phyloP scores from a whole-genome alignment of 2,888 invertebrate species.

The Lagria hirta region DNA sequence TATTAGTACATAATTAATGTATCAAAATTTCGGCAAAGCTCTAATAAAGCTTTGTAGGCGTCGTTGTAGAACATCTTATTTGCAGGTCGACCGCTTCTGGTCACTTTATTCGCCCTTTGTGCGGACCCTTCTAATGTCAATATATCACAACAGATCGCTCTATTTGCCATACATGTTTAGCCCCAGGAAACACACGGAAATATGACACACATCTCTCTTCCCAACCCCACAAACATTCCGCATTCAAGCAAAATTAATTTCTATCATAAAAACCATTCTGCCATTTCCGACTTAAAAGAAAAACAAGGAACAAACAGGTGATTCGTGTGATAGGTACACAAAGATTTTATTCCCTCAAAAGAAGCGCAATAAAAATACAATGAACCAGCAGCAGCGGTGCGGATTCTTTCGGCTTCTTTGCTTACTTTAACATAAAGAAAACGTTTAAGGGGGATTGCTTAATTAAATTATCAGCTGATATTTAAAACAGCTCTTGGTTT shows the following conservation, averaged over 20 bases:
- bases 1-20: too few relatives aligned
- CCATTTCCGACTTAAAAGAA: conserved; percentile 28
- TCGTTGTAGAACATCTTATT: conserved; percentile 48
- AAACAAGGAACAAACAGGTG: conserved; percentile 37
- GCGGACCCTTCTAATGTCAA: conserved; percentile 48
- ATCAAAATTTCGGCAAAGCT: too few relatives aligned
- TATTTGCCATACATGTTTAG: conserved; percentile 45
- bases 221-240: background rate
- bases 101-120: conserved; percentile 50
- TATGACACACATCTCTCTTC: conserved; percentile 12
- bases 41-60: too few relatives aligned
- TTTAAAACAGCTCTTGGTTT: conserved; percentile 51
- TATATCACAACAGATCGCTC: conserved; percentile 49
- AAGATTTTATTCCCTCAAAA: conserved; percentile 39
- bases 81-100: conserved; percentile 50
- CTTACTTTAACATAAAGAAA: conserved; percentile 43
- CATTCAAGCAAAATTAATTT: conserved; percentile 15
- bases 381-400: conserved; percentile 37
- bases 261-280: conserved; percentile 2
- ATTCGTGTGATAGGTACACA: conserved; percentile 41
- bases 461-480: conserved; percentile 56
- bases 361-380: conserved; percentile 48
- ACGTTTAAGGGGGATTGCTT: conserved; percentile 51
- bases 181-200: conserved; percentile 9
- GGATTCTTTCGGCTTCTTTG: conserved; percentile 46